These are phyloP conservation scores for Hydrotaea cyrtoneurina DNA, from an alignment of 2,888 invertebrate genomes.

Conservation along the genomic window DNA sequence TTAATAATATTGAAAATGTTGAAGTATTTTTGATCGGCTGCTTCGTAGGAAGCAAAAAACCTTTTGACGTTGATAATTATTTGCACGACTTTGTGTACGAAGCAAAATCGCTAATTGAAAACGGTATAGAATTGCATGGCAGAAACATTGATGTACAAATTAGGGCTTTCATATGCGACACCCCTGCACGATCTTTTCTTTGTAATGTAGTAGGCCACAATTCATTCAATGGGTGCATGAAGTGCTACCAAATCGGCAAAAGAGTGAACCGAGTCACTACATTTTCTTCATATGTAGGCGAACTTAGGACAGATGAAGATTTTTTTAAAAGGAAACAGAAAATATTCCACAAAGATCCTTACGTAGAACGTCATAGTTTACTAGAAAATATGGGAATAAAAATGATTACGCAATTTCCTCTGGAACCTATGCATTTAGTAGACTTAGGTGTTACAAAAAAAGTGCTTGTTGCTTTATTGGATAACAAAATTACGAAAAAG, in stretches of 20 bases:
- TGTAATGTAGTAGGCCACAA: constrained; percentile 19
- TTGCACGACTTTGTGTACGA: constrained; percentile 7
- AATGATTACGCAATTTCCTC: constrained; percentile 19
- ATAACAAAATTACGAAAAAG: neutral
- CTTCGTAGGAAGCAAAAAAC: constrained; percentile 3
- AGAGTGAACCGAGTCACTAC: neutral
- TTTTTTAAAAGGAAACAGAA: neutral
- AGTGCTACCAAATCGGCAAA: constrained; percentile 9
- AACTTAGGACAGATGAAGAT: neutral
- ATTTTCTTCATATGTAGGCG: neutral
- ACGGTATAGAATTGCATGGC: neutral
- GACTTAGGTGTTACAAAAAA: constrained; percentile 28
- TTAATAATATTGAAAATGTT: neutral
- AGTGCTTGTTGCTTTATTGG: neutral
- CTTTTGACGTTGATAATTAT: neutral
- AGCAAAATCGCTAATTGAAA: neutral
- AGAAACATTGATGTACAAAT: neutral
- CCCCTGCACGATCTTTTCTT: constrained; percentile 20
- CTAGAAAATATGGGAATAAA: neutral
- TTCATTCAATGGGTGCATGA: constrained; percentile 5
- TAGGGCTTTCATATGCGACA: constrained; percentile 19
- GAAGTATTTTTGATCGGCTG: constrained; percentile 6
- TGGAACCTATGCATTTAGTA: constrained; percentile 12
- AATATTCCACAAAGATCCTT: neutral
- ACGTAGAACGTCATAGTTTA: neutral